Percentiles rank a stretch among this genome's conserved stretches.
phyloP scores from a whole-genome alignment of 2,113 vertebrate species.

The Panurus biarmicus region DNA sequence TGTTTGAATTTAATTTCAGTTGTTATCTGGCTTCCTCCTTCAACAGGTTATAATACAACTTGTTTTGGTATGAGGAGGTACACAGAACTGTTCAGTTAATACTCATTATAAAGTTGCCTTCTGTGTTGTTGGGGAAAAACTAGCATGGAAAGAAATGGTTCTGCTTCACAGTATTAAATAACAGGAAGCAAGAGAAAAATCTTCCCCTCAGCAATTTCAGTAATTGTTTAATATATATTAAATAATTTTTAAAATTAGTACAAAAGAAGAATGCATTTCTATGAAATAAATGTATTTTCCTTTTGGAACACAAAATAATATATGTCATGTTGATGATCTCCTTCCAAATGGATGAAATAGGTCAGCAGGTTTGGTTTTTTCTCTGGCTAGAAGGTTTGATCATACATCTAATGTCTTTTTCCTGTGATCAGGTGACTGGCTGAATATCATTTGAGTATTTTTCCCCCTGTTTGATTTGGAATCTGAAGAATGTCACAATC shows the following conservation, averaged over 20 bases:
- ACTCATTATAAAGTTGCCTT: not conserved
- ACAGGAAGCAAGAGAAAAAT: not conserved
- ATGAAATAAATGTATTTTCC: not conserved
- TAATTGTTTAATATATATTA: not conserved
- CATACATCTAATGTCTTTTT: not conserved
- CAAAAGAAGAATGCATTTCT: not conserved
- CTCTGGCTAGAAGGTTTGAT: not conserved
- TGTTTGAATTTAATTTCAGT: not conserved
- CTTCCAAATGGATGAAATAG: not conserved
- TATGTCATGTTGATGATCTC: not conserved
- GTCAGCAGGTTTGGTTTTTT: not conserved
- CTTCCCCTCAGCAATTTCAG: not conserved
- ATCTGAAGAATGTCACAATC: not conserved
- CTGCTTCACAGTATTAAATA: not conserved
- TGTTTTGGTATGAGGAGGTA: not conserved
- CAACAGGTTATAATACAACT: not conserved
- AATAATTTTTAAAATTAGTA: not conserved
- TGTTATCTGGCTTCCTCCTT: not conserved
- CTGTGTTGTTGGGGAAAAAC: not conserved
- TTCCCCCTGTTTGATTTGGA: not conserved
- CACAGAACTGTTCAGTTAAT: not conserved
- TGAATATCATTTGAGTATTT: not conserved
- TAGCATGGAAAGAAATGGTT: not conserved
- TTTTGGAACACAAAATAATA: not conserved
- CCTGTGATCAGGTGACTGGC: not conserved